phyloP scores from a whole-genome alignment of 2,797 vertebrate genomes.

The Amblyopsis hoosieri region DNA sequence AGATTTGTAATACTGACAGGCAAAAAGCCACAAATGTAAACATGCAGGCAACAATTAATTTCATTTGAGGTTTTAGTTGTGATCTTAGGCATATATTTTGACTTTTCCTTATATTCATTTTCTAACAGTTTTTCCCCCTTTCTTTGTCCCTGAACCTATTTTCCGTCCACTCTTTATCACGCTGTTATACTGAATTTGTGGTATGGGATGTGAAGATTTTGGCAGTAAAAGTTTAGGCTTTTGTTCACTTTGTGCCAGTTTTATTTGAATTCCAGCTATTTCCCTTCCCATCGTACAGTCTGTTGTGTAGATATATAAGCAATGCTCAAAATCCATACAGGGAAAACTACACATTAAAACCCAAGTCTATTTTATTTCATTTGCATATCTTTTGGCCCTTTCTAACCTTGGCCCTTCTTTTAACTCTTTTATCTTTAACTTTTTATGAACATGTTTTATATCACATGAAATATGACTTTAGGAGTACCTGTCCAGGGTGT shows the following conservation, averaged over 20 bases:
- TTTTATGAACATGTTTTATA: conserved; percentile 7
- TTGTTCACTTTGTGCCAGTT: conserved; percentile 27
- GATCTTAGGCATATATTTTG: conserved; percentile 36
- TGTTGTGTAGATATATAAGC: conserved; percentile 8
- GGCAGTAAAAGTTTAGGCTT: background rate
- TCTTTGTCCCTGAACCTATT: conserved; percentile 1
- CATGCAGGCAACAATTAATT: conserved; percentile 22
- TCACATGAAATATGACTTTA: conserved; percentile 20
- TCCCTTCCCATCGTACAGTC: conserved; percentile 9
- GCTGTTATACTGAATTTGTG: conserved; percentile 35
- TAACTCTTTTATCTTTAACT: conserved; percentile 17
- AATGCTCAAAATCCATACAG: conserved; percentile 19
- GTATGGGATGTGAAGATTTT: conserved; percentile 39
- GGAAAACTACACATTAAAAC: conserved; percentile 18
- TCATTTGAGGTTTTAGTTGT: conserved; percentile 45
- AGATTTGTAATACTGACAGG: conserved; percentile 24
- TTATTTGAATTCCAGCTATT: conserved; percentile 45
- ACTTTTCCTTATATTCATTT: conserved; percentile 35
- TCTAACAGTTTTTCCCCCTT: conserved; percentile 13
- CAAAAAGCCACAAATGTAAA: conserved; percentile 24
- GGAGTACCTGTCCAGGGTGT: background rate
- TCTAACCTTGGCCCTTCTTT: conserved; percentile 22
- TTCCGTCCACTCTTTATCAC: conserved; percentile 9
- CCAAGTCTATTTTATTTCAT: background rate
- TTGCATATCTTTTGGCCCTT: conserved; percentile 9